Percentiles rank a stretch among this genome's conserved stretches.
Conservation (phyloP, 2,113 vertebrate genomes). For the Syngnathus scovelli region DNA sequence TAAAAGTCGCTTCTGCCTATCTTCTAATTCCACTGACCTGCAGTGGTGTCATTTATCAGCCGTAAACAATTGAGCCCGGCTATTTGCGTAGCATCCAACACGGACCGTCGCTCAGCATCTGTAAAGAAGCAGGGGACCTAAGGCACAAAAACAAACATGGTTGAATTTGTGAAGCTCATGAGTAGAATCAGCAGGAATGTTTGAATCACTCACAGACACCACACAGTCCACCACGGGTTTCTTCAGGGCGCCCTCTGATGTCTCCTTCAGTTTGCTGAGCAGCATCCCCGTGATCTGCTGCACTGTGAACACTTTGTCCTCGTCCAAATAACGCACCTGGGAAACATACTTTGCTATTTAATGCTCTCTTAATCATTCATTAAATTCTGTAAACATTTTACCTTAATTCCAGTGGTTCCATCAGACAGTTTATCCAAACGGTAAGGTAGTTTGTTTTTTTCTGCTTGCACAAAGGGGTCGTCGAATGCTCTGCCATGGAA, state of each 20-base stretch:
- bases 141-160: slow-evolving; percentile 7
- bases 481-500: slow-evolving; percentile 87
- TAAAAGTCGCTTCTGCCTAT: too few relatives aligned
- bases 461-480: slow-evolving; percentile 83
- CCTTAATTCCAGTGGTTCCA: slow-evolving; percentile 87
- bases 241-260: slow-evolving; percentile 88
- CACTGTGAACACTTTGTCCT: slow-evolving; percentile 88
- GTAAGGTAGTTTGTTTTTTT: slow-evolving; percentile 84
- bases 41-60: slow-evolving; percentile 92
- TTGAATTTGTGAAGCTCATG: background rate
- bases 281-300: slow-evolving; percentile 92
- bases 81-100: slow-evolving; percentile 87
- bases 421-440: slow-evolving; percentile 85
- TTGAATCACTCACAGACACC: slow-evolving; percentile 80
- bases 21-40: slow-evolving; percentile 70
- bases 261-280: slow-evolving; percentile 90
- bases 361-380: background rate
- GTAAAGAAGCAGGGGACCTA: slow-evolving; percentile 94
- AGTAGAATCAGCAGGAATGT: background rate
- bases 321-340: slow-evolving; percentile 90
- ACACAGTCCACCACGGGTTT: slow-evolving; percentile 95
- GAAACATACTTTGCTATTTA: background rate
- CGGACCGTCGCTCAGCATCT: slow-evolving; percentile 86
- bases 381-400: slow-evolving; percentile 37
- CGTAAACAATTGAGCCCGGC: slow-evolving; percentile 91